Base-by-base conservation (phyloP, 2,888 invertebrate species). In the Nomada lathburiana region DNA sequence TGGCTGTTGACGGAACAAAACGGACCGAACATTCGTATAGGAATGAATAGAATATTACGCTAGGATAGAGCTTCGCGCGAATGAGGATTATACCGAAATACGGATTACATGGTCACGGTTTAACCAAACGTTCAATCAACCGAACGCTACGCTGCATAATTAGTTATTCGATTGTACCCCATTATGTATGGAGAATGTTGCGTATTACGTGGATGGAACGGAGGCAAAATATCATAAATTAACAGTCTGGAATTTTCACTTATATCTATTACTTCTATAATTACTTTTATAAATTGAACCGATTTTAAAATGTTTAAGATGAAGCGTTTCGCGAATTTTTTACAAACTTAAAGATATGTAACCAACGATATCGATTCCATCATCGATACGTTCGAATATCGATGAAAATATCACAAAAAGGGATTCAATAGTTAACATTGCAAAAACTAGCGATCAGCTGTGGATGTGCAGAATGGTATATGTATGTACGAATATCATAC, bases 61-160 rank as follows among this genome's bases (percentile, higher is more conserved):
- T 11, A 10, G 26, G 23, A 29, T 29, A 53, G 57, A 57, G 13
- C 16, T 23, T 26, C 57, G 16, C 26, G 2, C 11, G 13, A 23
- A 26, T 23, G 20, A 11, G 47, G 11, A 63, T 47, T 57, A 52
- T 11, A 26, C 10, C 16, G 26, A 50, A 23, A 9, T 26, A 26
- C 10, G 9, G 47, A 67, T 67, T 53, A 55, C 16, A 5, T n/a
- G 5, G n/a, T 7, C 13, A 26, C n/a, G 16, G 26, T 47, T 59
- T 47, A 47, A 69, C 11, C 13, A 18, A 67, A 59, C 69, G 26
- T 70, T n/a, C 47, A 7, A 60, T 60, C 60, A 36, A 47, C 20
- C 52, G 9, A 1, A 13, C 23, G 18, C 2, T 50, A 26, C 16
- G 18, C 13, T 64, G 20, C n/a, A 16, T 53, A 42, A 67, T 16